phyloP scores from a whole-genome alignment of 2,888 invertebrate species.

The Pseudococcus viburni region DNA sequence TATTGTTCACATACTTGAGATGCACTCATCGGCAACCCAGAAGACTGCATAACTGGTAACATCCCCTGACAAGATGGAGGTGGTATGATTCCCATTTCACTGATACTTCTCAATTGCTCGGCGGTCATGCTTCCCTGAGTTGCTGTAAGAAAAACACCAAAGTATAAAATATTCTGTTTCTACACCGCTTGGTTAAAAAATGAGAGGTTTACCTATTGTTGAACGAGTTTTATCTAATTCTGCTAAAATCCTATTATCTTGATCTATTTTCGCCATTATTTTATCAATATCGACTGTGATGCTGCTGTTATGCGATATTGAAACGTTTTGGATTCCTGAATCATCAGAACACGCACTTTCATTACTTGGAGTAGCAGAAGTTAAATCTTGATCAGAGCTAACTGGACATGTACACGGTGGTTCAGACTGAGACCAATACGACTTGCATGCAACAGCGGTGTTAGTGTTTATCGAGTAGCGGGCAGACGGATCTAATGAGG shows the following conservation, averaged over 20 bases:
- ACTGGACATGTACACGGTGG: slow-evolving; percentile 64
- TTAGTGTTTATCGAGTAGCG: slow-evolving; percentile 63
- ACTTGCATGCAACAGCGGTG: slow-evolving; percentile 63
- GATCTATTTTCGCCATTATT: slow-evolving; percentile 96
- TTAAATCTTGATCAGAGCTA: slow-evolving; percentile 64
- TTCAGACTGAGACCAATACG: slow-evolving; percentile 63
- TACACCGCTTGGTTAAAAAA: background rate
- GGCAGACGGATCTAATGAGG: slow-evolving; percentile 66
- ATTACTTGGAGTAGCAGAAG: slow-evolving; percentile 64
- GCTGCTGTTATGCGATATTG: slow-evolving; percentile 69
- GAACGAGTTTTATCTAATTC: slow-evolving; percentile 89
- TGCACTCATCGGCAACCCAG: slow-evolving; percentile 24
- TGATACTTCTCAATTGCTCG: slow-evolving; percentile 50
- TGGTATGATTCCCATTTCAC: slow-evolving; percentile 63
- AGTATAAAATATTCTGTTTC: no score
- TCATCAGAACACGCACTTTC: slow-evolving; percentile 65
- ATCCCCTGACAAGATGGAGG: slow-evolving; percentile 49
- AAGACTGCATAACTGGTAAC: slow-evolving; percentile 32
- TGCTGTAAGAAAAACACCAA: background rate
- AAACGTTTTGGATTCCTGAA: slow-evolving; percentile 61
- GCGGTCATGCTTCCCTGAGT: slow-evolving; percentile 64
- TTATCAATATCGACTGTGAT: slow-evolving; percentile 84
- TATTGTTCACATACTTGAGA: slow-evolving; percentile 24
- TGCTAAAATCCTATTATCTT: slow-evolving; percentile 87
- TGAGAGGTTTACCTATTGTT: slow-evolving; percentile 73